Conservation (phyloP, 2,888 invertebrate genomes). For the Epirrhoe alternata region DNA sequence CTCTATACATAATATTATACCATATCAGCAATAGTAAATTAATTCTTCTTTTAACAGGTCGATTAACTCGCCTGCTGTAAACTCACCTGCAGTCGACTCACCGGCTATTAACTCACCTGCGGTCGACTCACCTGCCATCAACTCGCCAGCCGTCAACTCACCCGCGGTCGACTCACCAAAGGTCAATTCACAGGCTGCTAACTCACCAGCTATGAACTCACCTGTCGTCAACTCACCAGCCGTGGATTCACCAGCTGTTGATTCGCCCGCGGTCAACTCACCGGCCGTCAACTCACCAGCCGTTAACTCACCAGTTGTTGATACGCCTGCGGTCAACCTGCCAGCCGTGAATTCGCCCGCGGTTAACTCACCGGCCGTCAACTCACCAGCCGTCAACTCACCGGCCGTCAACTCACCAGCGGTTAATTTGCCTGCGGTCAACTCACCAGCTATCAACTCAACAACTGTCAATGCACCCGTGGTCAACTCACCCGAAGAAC, state of each 20-base stretch:
- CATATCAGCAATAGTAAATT: neutral
- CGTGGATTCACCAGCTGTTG: too few relatives aligned
- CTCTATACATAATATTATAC: too few relatives aligned
- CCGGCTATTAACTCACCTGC: neutral
- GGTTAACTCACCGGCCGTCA: neutral
- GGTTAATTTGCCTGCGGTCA: neutral
- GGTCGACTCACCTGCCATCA: conserved; percentile 4
- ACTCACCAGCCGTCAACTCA: conserved; percentile 10
- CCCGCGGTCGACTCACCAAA: neutral
- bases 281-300: too few relatives aligned
- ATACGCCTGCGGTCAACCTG: conserved; percentile 2
- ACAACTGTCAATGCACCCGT: conserved; percentile 1
- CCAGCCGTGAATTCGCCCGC: conserved; percentile 1
- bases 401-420: conserved; percentile 1
- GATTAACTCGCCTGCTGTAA: conserved; percentile 3
- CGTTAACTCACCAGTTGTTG: neutral
- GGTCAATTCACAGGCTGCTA: conserved; percentile 1
- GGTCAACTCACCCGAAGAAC: conserved; percentile 7
- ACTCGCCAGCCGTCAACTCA: conserved; percentile 3
- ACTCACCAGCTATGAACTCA: conserved; percentile 5
- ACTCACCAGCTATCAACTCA: conserved; percentile 1
- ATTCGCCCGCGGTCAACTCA: too few relatives aligned
- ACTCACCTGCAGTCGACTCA: conserved; percentile 4
- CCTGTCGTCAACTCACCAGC: neutral
- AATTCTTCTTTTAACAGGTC: conserved; percentile 10